Evolutionary conservation across 1,140 invertebrate species (phyloP).

Genomic region (Procambarus clarkii): DNA sequence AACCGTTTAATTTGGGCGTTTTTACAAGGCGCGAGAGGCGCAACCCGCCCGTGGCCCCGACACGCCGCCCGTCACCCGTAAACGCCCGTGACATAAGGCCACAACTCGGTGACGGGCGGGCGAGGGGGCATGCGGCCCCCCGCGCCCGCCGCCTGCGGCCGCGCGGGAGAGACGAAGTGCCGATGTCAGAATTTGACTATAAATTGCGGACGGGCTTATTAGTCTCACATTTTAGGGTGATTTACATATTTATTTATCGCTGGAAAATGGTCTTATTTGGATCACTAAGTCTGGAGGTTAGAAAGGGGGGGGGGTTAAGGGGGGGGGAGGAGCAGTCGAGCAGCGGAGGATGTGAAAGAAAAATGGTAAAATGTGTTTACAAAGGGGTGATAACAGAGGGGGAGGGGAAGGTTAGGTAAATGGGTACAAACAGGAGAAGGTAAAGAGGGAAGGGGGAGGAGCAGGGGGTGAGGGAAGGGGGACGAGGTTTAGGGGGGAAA

Average conservation of each 20-base stretch:
- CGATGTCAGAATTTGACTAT: conserved; percentile 71
- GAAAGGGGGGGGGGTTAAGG: background rate
- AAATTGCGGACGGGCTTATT: conserved; percentile 70
- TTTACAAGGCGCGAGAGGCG: conserved; percentile 67
- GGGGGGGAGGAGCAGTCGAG: too few species aligned
- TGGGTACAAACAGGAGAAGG: too few species aligned
- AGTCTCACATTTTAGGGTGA: conserved; percentile 68
- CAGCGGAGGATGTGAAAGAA: background rate
- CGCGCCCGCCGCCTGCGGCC: conserved; percentile 34
- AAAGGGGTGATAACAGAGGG: too few species aligned
- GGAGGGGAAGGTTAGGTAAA: too few species aligned
- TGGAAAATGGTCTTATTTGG: conserved; percentile 67
- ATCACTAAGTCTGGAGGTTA: conserved; percentile 32
- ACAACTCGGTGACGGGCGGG: conserved; percentile 40
- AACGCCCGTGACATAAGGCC: conserved; percentile 36
- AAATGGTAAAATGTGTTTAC: background rate
- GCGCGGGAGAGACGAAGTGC: conserved; percentile 62
- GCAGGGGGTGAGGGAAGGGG: too few species aligned
- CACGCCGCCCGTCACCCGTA: conserved; percentile 37
- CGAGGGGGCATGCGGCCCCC: conserved; percentile 29
- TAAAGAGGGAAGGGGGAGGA: too few species aligned
- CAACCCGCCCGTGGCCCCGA: conserved; percentile 19
- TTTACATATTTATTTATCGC: conserved; percentile 71
- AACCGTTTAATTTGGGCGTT: conserved; percentile 71
- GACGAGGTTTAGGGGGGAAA: too few species aligned